A percentile compares a stretch with the other conserved stretches of the same genome.
Conservation (phyloP, 1,140 invertebrate species). For the Drosophila simulans region DNA sequence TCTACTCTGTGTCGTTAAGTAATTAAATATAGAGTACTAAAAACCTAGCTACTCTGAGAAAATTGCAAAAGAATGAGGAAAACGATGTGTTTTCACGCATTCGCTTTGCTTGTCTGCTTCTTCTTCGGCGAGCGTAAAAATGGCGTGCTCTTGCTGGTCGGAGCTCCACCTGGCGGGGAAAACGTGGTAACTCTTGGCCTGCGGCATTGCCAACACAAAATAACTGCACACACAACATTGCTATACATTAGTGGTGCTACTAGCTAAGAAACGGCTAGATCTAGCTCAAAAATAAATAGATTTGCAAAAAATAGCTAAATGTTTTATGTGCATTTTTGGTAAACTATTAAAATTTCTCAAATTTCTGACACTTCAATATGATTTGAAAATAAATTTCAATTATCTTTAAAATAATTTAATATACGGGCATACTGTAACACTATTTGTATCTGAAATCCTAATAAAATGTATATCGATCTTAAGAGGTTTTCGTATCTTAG, state of each 20-base stretch:
- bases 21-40: not conserved
- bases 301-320: not conserved
- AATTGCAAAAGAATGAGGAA: constrained; percentile 7
- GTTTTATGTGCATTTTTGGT: not conserved
- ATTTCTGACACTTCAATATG: no score
- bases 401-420: no score
- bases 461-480: no score
- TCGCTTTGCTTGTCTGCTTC: constrained; percentile 28
- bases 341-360: not conserved
- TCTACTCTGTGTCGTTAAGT: no score
- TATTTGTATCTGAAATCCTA: no score
- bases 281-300: not conserved
- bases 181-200: no score
- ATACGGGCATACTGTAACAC: no score
- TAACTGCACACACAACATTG: constrained; percentile 6
- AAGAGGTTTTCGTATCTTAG: no score
- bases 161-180: constrained; percentile 3
- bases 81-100: constrained; percentile 43
- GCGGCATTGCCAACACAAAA: constrained; percentile 18
- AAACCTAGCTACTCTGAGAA: not conserved
- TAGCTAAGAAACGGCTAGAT: constrained; percentile 2
- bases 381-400: no score
- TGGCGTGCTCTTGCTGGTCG: constrained; percentile 24
- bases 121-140: constrained; percentile 15
- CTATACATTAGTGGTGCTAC: constrained; percentile 7